Evolutionary conservation across 2,797 vertebrate genomes (phyloP), one percentile per base, ranked within the genome.

Genomic region (Loris lydekkerianus): DNA sequence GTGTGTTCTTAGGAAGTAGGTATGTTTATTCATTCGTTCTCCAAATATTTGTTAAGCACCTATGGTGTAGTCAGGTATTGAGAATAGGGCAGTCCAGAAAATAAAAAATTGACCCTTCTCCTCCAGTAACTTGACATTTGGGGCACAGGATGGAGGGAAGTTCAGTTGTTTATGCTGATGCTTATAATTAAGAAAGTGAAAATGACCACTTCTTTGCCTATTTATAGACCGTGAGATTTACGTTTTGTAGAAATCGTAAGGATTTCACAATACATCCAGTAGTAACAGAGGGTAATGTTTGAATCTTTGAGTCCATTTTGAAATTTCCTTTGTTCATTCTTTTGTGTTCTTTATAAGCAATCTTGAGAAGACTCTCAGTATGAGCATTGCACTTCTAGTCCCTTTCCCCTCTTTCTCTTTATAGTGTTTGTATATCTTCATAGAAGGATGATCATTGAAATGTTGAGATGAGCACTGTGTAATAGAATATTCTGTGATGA

Each of bases 131-230:
- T 27, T 43, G 65, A 7, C 1, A 67, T 43, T 83, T n/a, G 25
- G 34, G 8, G 3, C n/a, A 49, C 0, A 17, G 14, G 17, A 2
- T 63, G 9, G 49, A 89, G 84, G 17, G n/a, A 97, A 91, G 34
- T 40, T 23, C 43, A 43, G 15, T 80, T 29, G 46, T 86, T 76
- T 43, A 87, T 67, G 70, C 40, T 73, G 21, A 13, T 84, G 2
- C 18, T 81, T 3, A 15, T 31, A 4, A 67, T 72, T 93, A 37
- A 89, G 94, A 96, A 97, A 95, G 78, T 91, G 82, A 94, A 94
- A 93, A 29, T 81, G 69, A 78, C 46, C 70, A 0, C 18, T 70
- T 89, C 21, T 86, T 31, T 82, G n/a, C 60, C 75, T 49, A 85
- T 87, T 82, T 82, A 43, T 15, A 56, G n/a, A 87, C 56, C 20